Conservation (phyloP, 2,797 vertebrate species). For the Cygnus olor region DNA sequence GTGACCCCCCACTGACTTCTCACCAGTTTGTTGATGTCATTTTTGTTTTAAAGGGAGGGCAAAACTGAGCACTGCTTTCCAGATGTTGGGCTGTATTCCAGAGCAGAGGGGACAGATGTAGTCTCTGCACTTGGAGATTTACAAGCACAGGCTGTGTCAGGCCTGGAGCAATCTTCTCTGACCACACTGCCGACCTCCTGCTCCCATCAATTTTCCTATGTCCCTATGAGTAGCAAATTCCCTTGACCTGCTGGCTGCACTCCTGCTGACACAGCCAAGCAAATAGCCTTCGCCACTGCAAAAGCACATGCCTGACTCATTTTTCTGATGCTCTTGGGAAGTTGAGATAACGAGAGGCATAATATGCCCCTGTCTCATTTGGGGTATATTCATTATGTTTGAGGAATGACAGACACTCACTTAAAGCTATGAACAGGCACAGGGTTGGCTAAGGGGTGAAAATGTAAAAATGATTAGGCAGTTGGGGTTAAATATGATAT, state of each 20-base stretch:
- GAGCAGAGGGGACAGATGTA: background rate
- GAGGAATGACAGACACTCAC: background rate
- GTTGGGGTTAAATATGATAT: background rate
- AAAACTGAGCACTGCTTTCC: background rate
- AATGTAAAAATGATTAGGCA: background rate
- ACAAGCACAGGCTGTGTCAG: background rate
- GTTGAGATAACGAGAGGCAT: background rate
- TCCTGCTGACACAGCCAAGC: background rate
- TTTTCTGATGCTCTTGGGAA: background rate
- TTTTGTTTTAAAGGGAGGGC: background rate
- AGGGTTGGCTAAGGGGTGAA: background rate
- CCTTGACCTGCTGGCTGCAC: background rate
- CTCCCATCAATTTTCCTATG: background rate
- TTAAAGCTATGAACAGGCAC: background rate
- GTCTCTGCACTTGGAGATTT: background rate
- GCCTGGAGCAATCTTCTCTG: background rate
- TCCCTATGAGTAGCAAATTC: background rate
- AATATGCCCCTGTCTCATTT: background rate
- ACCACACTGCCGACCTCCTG: background rate
- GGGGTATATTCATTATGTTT: background rate
- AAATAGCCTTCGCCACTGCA: background rate
- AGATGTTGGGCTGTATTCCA: background rate
- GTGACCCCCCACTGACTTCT: background rate
- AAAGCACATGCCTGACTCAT: background rate
- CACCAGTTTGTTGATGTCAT: background rate